Evolutionary conservation across 1,140 invertebrate genomes (phyloP), one percentile per base, ranked within the genome.

Genomic region (Colletes latitarsis): DNA sequence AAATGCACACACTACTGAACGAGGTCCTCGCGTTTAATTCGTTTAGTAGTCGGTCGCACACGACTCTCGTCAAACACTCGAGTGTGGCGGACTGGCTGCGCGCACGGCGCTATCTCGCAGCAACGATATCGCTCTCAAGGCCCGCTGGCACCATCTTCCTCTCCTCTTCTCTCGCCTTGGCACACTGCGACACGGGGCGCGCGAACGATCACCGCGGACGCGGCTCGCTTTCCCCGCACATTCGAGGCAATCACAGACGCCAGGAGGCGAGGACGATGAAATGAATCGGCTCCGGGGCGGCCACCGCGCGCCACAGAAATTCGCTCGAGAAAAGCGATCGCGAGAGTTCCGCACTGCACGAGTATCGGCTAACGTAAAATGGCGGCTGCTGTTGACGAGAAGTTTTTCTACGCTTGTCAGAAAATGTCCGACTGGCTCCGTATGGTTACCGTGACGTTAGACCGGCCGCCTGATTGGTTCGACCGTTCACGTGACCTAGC

Each of bases 361-460:
- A 95, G 94, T 95, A 95, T 95, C 94, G 94, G 94, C 90, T 95
- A 95, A 95, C 95, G 95, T 96, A 97, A 97, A 96, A 97, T 97
- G 96, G 96, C 96, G 96, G 96, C 96, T 86, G 91, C 90, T 97
- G 96, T 97, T 97, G 96, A 96, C 96, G 96, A 96, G 95, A 96
- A 96, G 95, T 97, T 97, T 96, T 96, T 96, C 95, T 97, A 96
- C 96, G 96, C 96, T 97, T 96, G 96, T 97, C 96, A 97, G 96
- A 96, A 96, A 95, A 96, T 96, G 95, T 95, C 96, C 96, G 96
- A 96, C 95, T 95, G 90, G 96, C 95, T 95, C 95, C 95, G 89
- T 87, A 89, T 81, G 81, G 58, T 74, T 83, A 90, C 91, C 96
- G 96, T 94, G 94, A 95, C 94, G 94, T 90, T 88, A 88, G 82